Evolutionary conservation across 2,888 invertebrate species (phyloP), one percentile per base, ranked within the genome.

Genomic region (Drosophila atroscutellata): DNA sequence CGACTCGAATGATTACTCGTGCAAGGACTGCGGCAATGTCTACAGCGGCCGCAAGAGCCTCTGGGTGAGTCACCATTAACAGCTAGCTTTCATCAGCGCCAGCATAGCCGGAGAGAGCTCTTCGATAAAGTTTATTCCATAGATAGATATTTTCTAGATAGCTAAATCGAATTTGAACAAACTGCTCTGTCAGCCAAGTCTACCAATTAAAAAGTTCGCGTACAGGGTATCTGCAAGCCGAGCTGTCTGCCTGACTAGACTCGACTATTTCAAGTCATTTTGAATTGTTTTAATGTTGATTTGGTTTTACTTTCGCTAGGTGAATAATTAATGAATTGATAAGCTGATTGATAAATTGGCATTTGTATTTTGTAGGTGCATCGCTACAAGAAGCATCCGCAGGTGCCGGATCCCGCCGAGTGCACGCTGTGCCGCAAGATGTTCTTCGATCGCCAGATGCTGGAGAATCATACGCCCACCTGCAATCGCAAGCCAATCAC

Each of bases 371-470:
- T 49, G 1, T 20, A 91, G 91, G 91, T 91, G n/a, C 93, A 93
- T 89, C 92, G 93, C 24, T 93, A 93, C 65, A 93, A 93, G 71
- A 93, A 93, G 78, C 93, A 93, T 91, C 93, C 93, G 5, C 91
- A 92, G 68, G 90, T 92, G 26, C 91, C 93, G 0, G 91, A 93
- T 76, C 93, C 93, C 6, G 92, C 92, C 1, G 91, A 91, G 64
- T 93, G 93, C 76, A 84, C 86, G 26, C 77, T 92, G 15, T 93
- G 93, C 72, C 91, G 93, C n/a, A 93, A 93, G 72, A 85, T 91
- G 20, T 93, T 93, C 86, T 93, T 93, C 39, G 93, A 93, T 58
- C 91, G 89, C 11, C 92, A 92, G 68, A 93, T 93, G 92, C 75
- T 93, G 52, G 90, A 91, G 58, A 89, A 92, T 77, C 93, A 93